Evolutionary conservation across 2,113 vertebrate genomes (phyloP).

Genomic region (Scopus umbretta): DNA sequence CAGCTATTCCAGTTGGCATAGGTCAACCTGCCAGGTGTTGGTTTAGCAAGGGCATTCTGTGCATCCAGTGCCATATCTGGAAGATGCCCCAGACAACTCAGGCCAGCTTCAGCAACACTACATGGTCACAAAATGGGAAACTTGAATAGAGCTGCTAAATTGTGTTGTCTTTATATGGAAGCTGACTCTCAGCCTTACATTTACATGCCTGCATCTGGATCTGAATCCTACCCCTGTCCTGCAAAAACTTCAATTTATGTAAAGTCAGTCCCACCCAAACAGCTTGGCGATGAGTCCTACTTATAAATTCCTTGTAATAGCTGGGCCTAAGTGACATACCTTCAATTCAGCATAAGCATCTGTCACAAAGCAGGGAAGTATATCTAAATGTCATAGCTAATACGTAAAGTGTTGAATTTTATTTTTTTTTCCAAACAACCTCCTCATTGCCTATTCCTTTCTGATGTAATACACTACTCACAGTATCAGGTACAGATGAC

Average conservation of each 20-base stretch:
- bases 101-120: neutral
- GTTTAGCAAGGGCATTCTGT: neutral
- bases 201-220: neutral
- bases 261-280: no score
- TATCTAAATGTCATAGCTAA: neutral
- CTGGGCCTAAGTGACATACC: neutral
- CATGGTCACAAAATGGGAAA: neutral
- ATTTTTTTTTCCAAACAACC: neutral
- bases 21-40: no score
- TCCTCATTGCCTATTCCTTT: neutral
- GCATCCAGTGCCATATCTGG: neutral
- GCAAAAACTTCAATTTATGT: neutral
- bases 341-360: neutral
- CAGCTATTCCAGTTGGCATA: neutral
- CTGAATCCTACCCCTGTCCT: neutral
- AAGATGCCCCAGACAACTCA: neutral
- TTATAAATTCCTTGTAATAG: neutral
- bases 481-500: no score
- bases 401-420: neutral
- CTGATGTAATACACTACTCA: neutral
- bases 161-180: neutral
- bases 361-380: neutral
- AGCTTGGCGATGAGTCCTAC: neutral
- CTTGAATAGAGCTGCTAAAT: neutral
- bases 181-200: neutral